These are phyloP conservation scores for Psittacula cyanocephala DNA, from an alignment of 2,113 vertebrate species.

Conservation along the genomic window DNA sequence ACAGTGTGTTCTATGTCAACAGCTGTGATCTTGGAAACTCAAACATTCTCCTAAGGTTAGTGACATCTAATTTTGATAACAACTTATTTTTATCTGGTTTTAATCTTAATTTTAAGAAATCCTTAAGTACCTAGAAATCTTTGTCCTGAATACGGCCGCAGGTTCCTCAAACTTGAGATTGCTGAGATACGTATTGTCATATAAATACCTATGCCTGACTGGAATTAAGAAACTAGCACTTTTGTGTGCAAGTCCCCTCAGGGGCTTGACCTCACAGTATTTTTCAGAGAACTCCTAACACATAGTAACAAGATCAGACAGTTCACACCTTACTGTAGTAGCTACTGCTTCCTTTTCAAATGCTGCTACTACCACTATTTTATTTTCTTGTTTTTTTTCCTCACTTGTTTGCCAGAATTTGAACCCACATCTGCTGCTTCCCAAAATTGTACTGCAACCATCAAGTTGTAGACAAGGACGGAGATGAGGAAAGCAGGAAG, in stretches of 20 bases:
- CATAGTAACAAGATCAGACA: neutral
- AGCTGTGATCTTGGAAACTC: neutral
- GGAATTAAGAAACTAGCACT: neutral
- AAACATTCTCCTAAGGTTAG: neutral
- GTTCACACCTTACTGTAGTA: neutral
- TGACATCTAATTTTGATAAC: neutral
- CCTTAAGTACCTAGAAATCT: neutral
- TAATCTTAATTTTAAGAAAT: neutral
- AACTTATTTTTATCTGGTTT: neutral
- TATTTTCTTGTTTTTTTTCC: neutral
- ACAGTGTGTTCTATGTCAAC: neutral
- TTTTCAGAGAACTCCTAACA: neutral
- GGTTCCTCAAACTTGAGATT: neutral
- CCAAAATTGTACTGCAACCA: neutral
- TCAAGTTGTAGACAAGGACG: neutral
- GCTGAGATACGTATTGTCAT: neutral
- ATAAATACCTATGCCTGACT: neutral
- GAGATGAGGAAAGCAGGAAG: neutral
- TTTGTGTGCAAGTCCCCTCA: neutral
- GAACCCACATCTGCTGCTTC: neutral
- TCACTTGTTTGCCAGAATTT: neutral
- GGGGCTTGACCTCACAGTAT: neutral
- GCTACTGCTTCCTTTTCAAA: neutral
- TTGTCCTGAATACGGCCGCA: neutral
- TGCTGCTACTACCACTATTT: neutral